A percentile compares a stretch with the other conserved stretches of the same genome.
Evolutionary conservation across 2,888 invertebrate genomes (phyloP).

Genomic region (Marasmarcha lunaedactyla): DNA sequence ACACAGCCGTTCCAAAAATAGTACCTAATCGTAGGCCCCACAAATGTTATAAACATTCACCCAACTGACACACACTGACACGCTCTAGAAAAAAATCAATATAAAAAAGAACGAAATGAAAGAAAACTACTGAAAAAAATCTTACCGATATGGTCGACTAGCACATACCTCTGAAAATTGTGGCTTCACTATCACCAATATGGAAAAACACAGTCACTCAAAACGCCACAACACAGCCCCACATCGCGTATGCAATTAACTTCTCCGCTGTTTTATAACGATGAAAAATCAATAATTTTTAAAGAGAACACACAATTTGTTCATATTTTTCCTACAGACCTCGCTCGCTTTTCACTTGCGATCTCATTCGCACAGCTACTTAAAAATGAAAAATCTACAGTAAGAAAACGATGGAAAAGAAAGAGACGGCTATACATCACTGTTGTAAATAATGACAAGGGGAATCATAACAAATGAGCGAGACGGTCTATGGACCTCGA

Average conservation of each 20-base stretch:
- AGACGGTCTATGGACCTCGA: conserved; percentile 36
- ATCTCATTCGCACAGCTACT: conserved; percentile 31
- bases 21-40: conserved; percentile 49
- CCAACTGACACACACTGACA: conserved; percentile 24
- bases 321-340: conserved; percentile 61
- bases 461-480: conserved; percentile 62
- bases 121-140: conserved; percentile 15
- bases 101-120: conserved; percentile 12
- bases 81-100: conserved; percentile 40
- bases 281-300: conserved; percentile 69
- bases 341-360: conserved; percentile 34
- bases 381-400: conserved; percentile 64
- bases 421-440: conserved; percentile 50
- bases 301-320: conserved; percentile 49
- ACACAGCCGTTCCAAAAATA: conserved; percentile 55
- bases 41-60: conserved; percentile 45
- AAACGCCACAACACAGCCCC: conserved; percentile 26
- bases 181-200: conserved; percentile 49
- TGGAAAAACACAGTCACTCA: conserved; percentile 43
- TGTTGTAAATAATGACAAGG: conserved; percentile 61
- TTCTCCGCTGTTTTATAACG: conserved; percentile 42
- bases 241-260: conserved; percentile 54
- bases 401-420: conserved; percentile 53
- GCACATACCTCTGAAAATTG: conserved; percentile 50
- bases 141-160: conserved; percentile 40